A percentile compares a stretch with the other conserved stretches of the same genome.
phyloP scores from a whole-genome alignment of 2,113 vertebrate genomes.

The Corythoichthys haematopterus region DNA sequence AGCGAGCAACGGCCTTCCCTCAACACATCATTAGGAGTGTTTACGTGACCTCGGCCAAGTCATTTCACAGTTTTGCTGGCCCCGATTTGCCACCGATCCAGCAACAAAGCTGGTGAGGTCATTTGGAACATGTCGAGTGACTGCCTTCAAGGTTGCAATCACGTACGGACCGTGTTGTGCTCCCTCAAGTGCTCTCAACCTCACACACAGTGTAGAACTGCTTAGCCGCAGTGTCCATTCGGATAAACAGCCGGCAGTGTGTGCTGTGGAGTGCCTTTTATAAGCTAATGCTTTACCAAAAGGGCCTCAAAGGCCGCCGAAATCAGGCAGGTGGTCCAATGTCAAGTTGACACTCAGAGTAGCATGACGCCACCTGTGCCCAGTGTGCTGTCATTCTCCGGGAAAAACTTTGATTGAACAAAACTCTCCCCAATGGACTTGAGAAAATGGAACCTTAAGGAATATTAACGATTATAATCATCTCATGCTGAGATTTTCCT shows the following conservation, averaged over 20 bases:
- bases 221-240: conserved; percentile 45
- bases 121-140: conserved; percentile 44
- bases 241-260: conserved; percentile 33
- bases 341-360: conserved; percentile 41
- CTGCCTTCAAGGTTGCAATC: conserved; percentile 49
- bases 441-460: conserved; percentile 48
- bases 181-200: conserved; percentile 49
- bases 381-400: conserved; percentile 51
- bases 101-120: conserved; percentile 35
- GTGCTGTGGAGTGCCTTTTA: conserved; percentile 54
- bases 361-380: conserved; percentile 45
- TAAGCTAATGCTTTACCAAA: conserved; percentile 48
- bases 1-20: conserved; percentile 25
- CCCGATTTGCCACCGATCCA: conserved; percentile 45
- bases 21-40: conserved; percentile 17
- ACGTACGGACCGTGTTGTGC: conserved; percentile 36
- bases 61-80: conserved; percentile 55
- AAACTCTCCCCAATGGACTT: conserved; percentile 49
- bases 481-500: conserved; percentile 38
- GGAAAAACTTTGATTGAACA: conserved; percentile 62
- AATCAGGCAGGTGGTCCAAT: conserved; percentile 33
- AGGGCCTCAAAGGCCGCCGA: conserved; percentile 49
- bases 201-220: conserved; percentile 20
- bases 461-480: conserved; percentile 64
- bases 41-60: conserved; percentile 48